These are phyloP conservation scores for Agelastica alni DNA, from an alignment of 2,888 invertebrate species.

Conservation along the genomic window DNA sequence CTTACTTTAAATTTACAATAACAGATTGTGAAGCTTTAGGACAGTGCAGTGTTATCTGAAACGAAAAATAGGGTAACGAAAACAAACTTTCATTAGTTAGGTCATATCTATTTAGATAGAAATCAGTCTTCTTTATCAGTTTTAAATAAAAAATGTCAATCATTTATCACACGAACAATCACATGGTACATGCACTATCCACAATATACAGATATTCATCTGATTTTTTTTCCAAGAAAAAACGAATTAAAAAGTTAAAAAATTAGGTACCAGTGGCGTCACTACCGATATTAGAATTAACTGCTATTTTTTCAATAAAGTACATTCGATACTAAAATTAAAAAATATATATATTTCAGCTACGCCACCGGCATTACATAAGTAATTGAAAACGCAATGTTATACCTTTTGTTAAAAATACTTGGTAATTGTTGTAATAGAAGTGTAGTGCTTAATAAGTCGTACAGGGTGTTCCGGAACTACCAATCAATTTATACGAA, in stretches of 20 bases:
- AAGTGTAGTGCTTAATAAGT: no score
- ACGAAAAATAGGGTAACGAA: not conserved
- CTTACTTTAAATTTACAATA: no score
- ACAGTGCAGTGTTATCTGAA: no score
- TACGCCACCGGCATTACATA: constrained; percentile 4
- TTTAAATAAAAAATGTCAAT: constrained; percentile 45
- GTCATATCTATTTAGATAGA: constrained; percentile 45
- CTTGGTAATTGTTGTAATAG: no score
- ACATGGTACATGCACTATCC: constrained; percentile 50
- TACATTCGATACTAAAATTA: not conserved
- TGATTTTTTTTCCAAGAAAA: constrained; percentile 10
- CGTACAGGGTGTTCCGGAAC: no score
- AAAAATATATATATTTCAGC: no score
- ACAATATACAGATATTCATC: constrained; percentile 35
- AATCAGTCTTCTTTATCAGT: constrained; percentile 56
- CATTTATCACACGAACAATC: constrained; percentile 55
- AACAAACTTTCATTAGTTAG: constrained; percentile 25
- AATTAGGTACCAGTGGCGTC: constrained; percentile 11
- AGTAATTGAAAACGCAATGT: no score
- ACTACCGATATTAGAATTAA: not conserved
- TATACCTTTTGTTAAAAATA: no score
- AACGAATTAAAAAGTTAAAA: constrained; percentile 18
- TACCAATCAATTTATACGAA: no score
- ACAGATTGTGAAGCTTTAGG: no score
- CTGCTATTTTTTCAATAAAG: not conserved